Base-by-base conservation (phyloP, 2,113 vertebrate genomes). In the Toxotes jaculatrix region DNA sequence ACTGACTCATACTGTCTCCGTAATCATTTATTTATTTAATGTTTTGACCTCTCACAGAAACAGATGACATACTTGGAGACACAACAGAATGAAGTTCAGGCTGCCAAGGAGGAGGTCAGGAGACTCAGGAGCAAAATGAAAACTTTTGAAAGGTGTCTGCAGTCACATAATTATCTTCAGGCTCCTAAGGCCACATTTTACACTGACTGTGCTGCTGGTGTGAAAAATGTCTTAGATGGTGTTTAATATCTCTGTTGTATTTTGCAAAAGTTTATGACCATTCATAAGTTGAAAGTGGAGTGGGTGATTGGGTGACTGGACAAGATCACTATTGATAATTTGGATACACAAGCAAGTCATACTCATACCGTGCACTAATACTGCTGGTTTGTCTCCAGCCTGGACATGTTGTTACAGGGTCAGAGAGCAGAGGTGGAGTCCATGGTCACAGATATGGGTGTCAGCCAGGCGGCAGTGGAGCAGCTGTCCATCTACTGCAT, bases 401-500 rank as follows among this genome's bases (percentile, higher is more conserved):
- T 99, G 56, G 96, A 97, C 40, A 75, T 96, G 73, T 91, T 99
- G 88, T 92, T 99, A 68, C 97, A 98, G 84, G 96, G 97, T 74
- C 98, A 98, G 91, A 95, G 96, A 81, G 87, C 94, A 0, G 98
- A 99, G 85, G 98, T 97, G 78, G 97, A 99, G 85, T 96, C 96
- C 91, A 99, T 99, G 98, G 96, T 99, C 90, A 95, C 91, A 74
- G 97, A 99, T 56, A 98, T 97, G 96, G 98, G 98, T 21, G 93
- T 96, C 0, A 97, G 97, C 72, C 97, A 96, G 59, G 93, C 96
- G 0, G 97, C 97, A 0, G 96, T 99, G 86, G 98, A 99, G 82
- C 98, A 99, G 90, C 95, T 99, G 69, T 97, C 98, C 0, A 91
- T 98, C 87, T 99, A 97, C 92, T 99, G 98, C 45, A 95, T 99